phyloP scores from a whole-genome alignment of 2,113 vertebrate genomes.

The Tragelaphus scriptus region DNA sequence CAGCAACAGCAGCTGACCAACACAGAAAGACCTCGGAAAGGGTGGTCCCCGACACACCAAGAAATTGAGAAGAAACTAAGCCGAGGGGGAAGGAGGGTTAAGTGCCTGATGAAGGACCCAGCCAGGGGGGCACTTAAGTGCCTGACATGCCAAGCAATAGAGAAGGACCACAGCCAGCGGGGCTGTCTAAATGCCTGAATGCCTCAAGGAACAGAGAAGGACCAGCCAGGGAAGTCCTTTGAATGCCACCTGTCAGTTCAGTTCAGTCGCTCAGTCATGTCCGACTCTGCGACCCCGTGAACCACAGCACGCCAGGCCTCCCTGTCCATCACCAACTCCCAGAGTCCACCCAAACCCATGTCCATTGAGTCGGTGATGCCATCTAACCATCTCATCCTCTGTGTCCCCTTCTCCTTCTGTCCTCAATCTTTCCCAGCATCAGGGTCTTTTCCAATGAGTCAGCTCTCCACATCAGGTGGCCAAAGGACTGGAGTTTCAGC shows the following conservation, averaged over 20 bases:
- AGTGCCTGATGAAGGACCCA: neutral
- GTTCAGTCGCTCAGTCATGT: neutral
- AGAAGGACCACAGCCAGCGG: neutral
- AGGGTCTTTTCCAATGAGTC: neutral
- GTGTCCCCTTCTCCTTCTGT: neutral
- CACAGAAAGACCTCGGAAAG: neutral
- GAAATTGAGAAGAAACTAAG: neutral
- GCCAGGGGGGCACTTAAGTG: neutral
- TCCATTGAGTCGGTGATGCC: neutral
- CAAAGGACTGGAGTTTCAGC: neutral
- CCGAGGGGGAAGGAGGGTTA: neutral
- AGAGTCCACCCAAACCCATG: neutral
- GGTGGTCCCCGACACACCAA: neutral
- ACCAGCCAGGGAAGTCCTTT: neutral
- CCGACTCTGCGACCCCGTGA: neutral
- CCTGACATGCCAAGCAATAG: neutral
- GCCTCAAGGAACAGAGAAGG: neutral
- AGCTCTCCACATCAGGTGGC: neutral
- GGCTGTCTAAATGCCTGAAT: neutral
- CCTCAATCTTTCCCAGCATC: neutral
- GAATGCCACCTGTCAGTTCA: neutral
- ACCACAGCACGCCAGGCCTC: neutral
- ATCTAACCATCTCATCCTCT: neutral
- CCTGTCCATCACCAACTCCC: neutral
- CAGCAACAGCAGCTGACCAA: neutral